Evolutionary conservation across 1,140 invertebrate genomes (phyloP).

Genomic region (Bicyclus anynana): DNA sequence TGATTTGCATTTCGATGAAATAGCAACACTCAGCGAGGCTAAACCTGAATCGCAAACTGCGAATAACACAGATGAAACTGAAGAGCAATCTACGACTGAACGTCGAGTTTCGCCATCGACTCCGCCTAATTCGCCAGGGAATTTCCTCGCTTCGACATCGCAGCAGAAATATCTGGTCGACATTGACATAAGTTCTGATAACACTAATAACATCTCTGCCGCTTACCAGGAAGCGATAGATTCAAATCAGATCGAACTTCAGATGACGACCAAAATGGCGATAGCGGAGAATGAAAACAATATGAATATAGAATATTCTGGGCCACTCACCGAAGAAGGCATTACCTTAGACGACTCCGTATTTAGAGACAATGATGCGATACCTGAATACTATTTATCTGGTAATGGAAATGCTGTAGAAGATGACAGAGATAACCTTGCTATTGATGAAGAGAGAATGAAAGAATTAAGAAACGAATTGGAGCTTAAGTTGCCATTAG

Average conservation of each 20-base stretch:
- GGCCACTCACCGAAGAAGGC: constrained; percentile 50
- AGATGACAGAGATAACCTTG: constrained; percentile 77
- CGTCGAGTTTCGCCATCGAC: constrained; percentile 57
- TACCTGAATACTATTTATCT: constrained; percentile 54
- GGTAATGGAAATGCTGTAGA: constrained; percentile 56
- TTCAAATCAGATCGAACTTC: constrained; percentile 61
- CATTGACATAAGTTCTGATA: constrained; percentile 42
- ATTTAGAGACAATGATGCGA: constrained; percentile 35
- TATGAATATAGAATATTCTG: constrained; percentile 72
- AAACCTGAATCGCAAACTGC: constrained; percentile 41
- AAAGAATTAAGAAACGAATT: constrained; percentile 84
- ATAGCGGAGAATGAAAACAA: constrained; percentile 76
- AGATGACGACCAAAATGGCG: constrained; percentile 68
- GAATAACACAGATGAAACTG: constrained; percentile 45
- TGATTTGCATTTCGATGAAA: constrained; percentile 50
- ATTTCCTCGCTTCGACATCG: constrained; percentile 52
- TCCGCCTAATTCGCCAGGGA: constrained; percentile 66
- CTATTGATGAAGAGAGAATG: constrained; percentile 84
- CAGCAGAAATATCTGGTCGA: constrained; percentile 60
- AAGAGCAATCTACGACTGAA: constrained; percentile 49
- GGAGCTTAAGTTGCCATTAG: constrained; percentile 82
- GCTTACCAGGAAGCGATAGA: constrained; percentile 42
- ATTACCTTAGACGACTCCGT: constrained; percentile 38
- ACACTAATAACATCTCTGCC: constrained; percentile 19
- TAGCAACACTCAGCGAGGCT: constrained; percentile 40